Percentiles rank a stretch among this genome's conserved stretches.
Evolutionary conservation across 1,140 invertebrate species (phyloP).

Genomic region (Panagrolaimus sp.): DNA sequence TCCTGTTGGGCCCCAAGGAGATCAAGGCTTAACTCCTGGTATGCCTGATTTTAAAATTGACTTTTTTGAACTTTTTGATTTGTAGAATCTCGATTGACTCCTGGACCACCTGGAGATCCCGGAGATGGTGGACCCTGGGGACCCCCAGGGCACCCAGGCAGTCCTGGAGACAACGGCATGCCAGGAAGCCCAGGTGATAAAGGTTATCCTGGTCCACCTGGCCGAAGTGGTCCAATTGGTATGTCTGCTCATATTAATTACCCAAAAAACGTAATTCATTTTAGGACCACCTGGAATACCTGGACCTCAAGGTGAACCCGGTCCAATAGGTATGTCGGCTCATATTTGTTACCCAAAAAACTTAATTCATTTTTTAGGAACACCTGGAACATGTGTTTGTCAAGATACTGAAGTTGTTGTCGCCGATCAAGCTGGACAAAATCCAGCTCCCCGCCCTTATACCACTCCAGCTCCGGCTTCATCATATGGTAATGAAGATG

Average conservation of each 20-base stretch:
- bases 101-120: conserved; percentile 57
- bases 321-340: conserved; percentile 43
- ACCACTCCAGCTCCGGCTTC: background rate
- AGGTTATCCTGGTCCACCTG: conserved; percentile 56
- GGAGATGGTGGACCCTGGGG: conserved; percentile 57
- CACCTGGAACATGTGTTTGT: conserved; percentile 59
- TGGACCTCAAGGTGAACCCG: conserved; percentile 51
- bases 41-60: too few species aligned
- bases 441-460: conserved; percentile 38
- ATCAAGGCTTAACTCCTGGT: conserved; percentile 37
- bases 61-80: too few species aligned
- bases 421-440: conserved; percentile 42
- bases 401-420: conserved; percentile 59
- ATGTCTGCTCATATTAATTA: too few species aligned
- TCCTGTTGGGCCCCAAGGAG: conserved; percentile 45
- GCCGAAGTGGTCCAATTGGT: conserved; percentile 43
- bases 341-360: background rate
- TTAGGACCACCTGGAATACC: conserved; percentile 43
- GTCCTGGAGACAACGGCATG: conserved; percentile 46
- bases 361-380: conserved; percentile 24
- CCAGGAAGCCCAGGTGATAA: conserved; percentile 52
- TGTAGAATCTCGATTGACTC: conserved; percentile 57
- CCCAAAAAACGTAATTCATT: too few species aligned
- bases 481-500: background rate
- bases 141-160: conserved; percentile 51